A percentile compares a stretch with the other conserved stretches of the same genome.
Evolutionary conservation across 1,140 invertebrate species (phyloP).

Genomic region (Bombus fervidus): DNA sequence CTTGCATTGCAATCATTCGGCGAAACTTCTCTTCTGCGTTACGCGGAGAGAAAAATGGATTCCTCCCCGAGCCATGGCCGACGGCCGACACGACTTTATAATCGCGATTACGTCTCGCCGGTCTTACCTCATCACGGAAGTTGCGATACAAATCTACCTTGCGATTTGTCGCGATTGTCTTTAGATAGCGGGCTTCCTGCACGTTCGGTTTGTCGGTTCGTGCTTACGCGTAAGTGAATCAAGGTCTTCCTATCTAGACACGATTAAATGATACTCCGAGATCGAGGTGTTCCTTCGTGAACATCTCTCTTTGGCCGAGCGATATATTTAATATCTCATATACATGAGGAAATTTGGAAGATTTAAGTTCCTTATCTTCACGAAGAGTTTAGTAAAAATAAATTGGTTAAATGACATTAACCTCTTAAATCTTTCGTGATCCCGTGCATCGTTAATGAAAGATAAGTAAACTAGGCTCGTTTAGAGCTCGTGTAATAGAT

Average conservation of each 20-base stretch:
- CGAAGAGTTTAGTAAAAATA: neutral
- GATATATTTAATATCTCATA: neutral
- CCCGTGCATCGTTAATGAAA: neutral
- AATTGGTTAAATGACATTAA: neutral
- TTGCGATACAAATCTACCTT: constrained; percentile 57
- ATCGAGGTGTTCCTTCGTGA: neutral
- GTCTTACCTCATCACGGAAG: constrained; percentile 59
- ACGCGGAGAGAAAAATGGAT: constrained; percentile 16
- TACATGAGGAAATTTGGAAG: neutral
- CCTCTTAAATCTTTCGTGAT: neutral
- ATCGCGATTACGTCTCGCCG: constrained; percentile 26
- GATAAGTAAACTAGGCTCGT: neutral
- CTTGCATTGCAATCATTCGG: constrained; percentile 5
- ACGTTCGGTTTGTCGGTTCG: constrained; percentile 5
- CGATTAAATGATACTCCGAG: constrained; percentile 2
- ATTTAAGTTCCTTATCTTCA: neutral
- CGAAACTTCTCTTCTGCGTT: neutral
- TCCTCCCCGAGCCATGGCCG: neutral
- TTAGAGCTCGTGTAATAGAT: neutral
- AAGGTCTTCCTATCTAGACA: constrained; percentile 34
- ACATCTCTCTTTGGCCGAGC: neutral
- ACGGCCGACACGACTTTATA: constrained; percentile 7
- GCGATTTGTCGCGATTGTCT: constrained; percentile 52
- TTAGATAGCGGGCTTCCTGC: constrained; percentile 42
- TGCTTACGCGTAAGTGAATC: constrained; percentile 37